phyloP scores from a whole-genome alignment of 2,113 vertebrate genomes.

The Lepidothrix coronata region DNA sequence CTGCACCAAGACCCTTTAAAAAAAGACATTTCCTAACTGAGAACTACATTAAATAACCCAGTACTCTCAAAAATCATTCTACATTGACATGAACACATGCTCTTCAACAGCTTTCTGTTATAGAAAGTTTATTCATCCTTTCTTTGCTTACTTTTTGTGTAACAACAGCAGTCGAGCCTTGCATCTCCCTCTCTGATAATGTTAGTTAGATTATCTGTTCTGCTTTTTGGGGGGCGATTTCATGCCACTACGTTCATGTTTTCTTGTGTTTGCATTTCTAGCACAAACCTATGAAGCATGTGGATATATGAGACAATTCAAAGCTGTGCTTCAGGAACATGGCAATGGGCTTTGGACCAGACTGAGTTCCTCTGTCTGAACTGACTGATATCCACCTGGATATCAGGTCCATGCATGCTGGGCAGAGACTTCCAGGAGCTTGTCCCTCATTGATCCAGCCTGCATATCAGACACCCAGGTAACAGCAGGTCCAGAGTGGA shows the following conservation, averaged over 20 bases:
- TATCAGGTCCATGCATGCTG: background rate
- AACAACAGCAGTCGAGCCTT: background rate
- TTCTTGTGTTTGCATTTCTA: background rate
- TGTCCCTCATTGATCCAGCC: background rate
- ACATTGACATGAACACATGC: fast-evolving
- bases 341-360: background rate
- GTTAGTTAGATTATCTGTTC: background rate
- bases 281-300: background rate
- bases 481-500: background rate
- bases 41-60: background rate
- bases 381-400: background rate
- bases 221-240: background rate
- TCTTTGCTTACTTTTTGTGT: background rate
- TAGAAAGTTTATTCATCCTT: background rate
- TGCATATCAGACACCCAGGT: background rate
- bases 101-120: background rate
- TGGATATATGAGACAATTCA: background rate
- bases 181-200: background rate
- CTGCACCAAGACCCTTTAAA: background rate
- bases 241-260: background rate
- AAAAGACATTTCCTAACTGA: background rate
- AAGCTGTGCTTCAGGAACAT: background rate
- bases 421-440: background rate
- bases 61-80: background rate
- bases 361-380: background rate